phyloP scores from a whole-genome alignment of 2,888 invertebrate species.

The Crematogaster levior region DNA sequence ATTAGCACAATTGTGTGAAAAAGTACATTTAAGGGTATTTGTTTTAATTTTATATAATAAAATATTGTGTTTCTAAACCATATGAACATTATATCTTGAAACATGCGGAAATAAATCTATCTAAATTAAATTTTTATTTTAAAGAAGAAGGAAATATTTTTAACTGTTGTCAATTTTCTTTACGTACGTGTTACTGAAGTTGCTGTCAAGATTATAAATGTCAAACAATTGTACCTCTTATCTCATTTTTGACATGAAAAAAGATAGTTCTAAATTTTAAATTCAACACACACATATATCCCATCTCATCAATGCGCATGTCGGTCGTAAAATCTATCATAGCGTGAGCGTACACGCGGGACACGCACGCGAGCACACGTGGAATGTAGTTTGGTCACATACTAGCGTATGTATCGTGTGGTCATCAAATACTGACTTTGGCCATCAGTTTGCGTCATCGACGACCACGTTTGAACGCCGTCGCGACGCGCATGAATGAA shows the following conservation, averaged over 20 bases:
- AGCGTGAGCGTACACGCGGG: background rate
- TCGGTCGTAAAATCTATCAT: slow-evolving; percentile 21
- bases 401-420: slow-evolving; percentile 52
- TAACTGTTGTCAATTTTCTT: background rate
- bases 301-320: slow-evolving; percentile 10
- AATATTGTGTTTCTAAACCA: background rate
- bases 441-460: slow-evolving; percentile 70
- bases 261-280: background rate
- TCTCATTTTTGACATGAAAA: background rate
- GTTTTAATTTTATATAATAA: background rate
- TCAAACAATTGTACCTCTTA: background rate
- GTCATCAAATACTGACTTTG: slow-evolving; percentile 65
- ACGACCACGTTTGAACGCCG: slow-evolving; percentile 31
- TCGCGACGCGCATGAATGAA: slow-evolving; percentile 70
- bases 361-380: slow-evolving; percentile 8
- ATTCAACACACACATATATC: background rate
- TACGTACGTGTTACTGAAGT: background rate
- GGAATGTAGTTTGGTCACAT: slow-evolving; percentile 62
- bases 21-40: background rate
- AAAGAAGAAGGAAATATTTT: background rate
- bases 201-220: slow-evolving; percentile 20
- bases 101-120: background rate
- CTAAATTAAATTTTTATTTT: background rate
- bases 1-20: background rate
- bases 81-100: background rate